Conservation (phyloP, 2,113 vertebrate genomes). For the Lepus timidus region DNA sequence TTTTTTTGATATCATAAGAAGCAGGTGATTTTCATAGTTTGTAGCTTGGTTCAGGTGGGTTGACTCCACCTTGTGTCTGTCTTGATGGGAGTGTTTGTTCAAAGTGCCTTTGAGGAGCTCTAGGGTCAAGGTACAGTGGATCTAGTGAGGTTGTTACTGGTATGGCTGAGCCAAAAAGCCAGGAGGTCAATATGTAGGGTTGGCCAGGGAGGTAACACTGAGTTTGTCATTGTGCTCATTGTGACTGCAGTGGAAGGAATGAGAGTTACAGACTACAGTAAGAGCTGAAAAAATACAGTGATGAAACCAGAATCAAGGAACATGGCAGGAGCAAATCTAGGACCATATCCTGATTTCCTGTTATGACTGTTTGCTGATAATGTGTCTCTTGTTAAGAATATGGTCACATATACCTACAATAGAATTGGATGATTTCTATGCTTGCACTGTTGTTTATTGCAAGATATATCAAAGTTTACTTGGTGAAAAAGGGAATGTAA, state of each 20-base stretch:
- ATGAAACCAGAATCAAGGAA: not conserved
- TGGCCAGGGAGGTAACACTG: not conserved
- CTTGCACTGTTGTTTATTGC: not conserved
- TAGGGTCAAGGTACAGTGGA: not conserved
- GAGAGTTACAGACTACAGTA: not conserved
- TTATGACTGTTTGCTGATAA: not conserved
- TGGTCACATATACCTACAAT: too few relatives aligned
- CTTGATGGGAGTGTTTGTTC: fast-evolving
- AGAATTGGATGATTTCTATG: not conserved
- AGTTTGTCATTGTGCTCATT: not conserved
- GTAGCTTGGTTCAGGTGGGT: not conserved
- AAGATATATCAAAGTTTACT: not conserved
- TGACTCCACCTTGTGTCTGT: not conserved
- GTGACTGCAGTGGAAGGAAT: not conserved
- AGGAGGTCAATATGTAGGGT: not conserved
- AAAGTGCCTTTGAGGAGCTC: not conserved
- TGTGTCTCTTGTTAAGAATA: not conserved
- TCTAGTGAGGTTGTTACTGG: not conserved
- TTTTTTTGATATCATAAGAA: not conserved
- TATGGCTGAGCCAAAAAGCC: not conserved
- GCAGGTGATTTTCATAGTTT: not conserved
- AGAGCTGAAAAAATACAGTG: not conserved
- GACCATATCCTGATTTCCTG: not conserved
- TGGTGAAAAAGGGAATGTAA: too few relatives aligned
- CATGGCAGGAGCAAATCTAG: not conserved